A percentile compares a stretch with the other conserved stretches of the same genome.
Conservation (phyloP, 2,888 invertebrate species). For the Zygothrica quintamaculata region DNA sequence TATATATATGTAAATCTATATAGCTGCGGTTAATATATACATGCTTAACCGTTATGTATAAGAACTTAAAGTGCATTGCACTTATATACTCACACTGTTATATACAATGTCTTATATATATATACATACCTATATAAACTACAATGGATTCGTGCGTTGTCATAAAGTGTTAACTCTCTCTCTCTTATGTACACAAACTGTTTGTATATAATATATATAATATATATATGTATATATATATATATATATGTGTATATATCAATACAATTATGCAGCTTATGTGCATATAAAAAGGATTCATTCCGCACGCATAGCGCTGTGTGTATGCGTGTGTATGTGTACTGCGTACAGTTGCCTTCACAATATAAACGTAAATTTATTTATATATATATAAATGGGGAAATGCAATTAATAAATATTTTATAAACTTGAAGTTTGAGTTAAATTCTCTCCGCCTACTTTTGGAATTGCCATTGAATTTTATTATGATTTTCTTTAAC, state of each 20-base stretch:
- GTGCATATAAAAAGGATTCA: slow-evolving; percentile 35
- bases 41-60: slow-evolving; percentile 9
- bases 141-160: slow-evolving; percentile 21
- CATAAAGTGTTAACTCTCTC: neutral
- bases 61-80: slow-evolving; percentile 39
- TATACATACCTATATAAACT: slow-evolving; percentile 1
- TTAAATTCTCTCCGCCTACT: slow-evolving; percentile 4
- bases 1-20: slow-evolving; percentile 11
- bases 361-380: slow-evolving; percentile 53
- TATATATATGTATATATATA: no score
- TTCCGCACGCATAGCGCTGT: neutral
- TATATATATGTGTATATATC: no score
- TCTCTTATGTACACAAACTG: neutral
- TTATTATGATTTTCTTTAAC: no score
- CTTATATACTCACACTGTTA: slow-evolving; percentile 19
- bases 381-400: slow-evolving; percentile 31
- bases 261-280: slow-evolving; percentile 38
- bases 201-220: slow-evolving; percentile 25
- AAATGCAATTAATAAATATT: slow-evolving; percentile 64
- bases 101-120: slow-evolving; percentile 30
- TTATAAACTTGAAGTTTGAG: slow-evolving; percentile 4
- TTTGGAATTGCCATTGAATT: no score
- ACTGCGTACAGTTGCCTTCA: slow-evolving; percentile 48
- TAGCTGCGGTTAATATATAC: neutral
- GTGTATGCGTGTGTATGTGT: slow-evolving; percentile 6